These are phyloP conservation scores for Drosophila fulvimacula DNA, from an alignment of 2,888 invertebrate species.

Conservation along the genomic window DNA sequence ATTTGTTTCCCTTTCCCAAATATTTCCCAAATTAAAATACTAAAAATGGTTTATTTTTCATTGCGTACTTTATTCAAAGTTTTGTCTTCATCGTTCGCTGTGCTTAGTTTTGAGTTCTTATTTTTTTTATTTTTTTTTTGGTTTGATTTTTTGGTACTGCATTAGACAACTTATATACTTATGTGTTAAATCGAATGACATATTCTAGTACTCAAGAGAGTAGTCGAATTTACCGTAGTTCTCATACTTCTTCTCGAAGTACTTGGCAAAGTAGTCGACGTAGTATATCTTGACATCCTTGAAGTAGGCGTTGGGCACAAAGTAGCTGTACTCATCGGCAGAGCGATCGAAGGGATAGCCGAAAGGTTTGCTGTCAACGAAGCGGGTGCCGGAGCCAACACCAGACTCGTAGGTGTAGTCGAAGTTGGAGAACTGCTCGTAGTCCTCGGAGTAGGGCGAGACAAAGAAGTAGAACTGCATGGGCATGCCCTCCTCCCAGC, in stretches of 20 bases:
- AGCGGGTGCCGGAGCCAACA: constrained; percentile 86
- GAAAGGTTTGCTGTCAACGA: constrained; percentile 88
- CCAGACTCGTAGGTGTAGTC: constrained; percentile 86
- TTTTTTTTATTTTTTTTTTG: constrained; percentile 45
- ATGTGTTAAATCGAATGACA: constrained; percentile 36
- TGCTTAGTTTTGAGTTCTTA: constrained; percentile 7
- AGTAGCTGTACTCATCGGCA: constrained; percentile 87
- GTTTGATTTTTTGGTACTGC: constrained; percentile 40
- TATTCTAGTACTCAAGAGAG: constrained; percentile 58
- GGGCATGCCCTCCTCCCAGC: constrained; percentile 88
- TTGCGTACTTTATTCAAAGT: constrained; percentile 23
- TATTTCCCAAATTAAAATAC: not conserved
- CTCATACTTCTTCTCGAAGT: constrained; percentile 72
- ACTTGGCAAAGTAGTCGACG: constrained; percentile 85
- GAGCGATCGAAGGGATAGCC: constrained; percentile 91
- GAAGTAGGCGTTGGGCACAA: constrained; percentile 89
- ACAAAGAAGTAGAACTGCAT: constrained; percentile 88
- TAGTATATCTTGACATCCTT: constrained; percentile 89
- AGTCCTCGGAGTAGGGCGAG: constrained; percentile 86
- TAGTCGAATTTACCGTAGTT: constrained; percentile 78
- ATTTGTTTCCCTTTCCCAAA: not conserved
- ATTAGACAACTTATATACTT: constrained; percentile 38
- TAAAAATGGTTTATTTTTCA: constrained; percentile 9
- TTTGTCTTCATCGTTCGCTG: constrained; percentile 32
- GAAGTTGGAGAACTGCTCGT: constrained; percentile 85